Conservation (phyloP, 1,140 invertebrate genomes). For the Apis laboriosa region DNA sequence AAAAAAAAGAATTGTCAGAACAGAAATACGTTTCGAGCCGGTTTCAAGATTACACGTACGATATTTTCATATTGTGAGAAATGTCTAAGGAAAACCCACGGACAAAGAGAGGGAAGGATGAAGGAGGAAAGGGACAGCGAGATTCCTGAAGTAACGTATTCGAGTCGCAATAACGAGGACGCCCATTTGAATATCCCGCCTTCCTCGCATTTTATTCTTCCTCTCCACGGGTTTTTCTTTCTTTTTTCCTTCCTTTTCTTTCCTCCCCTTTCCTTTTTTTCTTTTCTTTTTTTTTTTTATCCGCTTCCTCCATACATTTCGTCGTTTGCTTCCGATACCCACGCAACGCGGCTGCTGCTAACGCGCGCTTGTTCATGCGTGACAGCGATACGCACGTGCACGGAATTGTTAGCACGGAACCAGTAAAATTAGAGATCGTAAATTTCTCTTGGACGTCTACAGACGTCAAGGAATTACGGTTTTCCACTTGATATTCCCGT, state of each 20-base stretch:
- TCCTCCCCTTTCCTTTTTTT: neutral
- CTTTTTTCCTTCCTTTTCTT: conserved; percentile 18
- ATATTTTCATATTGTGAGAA: conserved; percentile 18
- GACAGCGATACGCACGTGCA: conserved; percentile 35
- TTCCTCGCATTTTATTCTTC: conserved; percentile 32
- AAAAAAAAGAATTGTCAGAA: neutral
- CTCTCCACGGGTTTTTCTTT: conserved; percentile 12
- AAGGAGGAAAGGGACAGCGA: neutral
- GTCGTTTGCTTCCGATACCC: conserved; percentile 46
- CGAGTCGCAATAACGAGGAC: conserved; percentile 39
- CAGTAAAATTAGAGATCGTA: conserved; percentile 30
- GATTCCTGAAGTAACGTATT: conserved; percentile 26
- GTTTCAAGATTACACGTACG: conserved; percentile 10
- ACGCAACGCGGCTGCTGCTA: conserved; percentile 14
- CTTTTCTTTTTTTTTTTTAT: neutral
- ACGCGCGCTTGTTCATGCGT: conserved; percentile 40
- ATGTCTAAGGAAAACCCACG: conserved; percentile 7
- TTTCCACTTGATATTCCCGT: neutral
- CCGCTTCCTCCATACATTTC: conserved; percentile 33
- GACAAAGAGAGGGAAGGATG: neutral
- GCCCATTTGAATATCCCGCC: conserved; percentile 46
- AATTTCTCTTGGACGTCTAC: neutral
- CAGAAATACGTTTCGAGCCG: neutral
- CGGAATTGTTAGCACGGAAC: conserved; percentile 36
- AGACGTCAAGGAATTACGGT: neutral